A percentile compares a stretch with the other conserved stretches of the same genome.
These are phyloP conservation scores for Aplocera efformata DNA, from an alignment of 2,888 invertebrate species.

Conservation along the genomic window DNA sequence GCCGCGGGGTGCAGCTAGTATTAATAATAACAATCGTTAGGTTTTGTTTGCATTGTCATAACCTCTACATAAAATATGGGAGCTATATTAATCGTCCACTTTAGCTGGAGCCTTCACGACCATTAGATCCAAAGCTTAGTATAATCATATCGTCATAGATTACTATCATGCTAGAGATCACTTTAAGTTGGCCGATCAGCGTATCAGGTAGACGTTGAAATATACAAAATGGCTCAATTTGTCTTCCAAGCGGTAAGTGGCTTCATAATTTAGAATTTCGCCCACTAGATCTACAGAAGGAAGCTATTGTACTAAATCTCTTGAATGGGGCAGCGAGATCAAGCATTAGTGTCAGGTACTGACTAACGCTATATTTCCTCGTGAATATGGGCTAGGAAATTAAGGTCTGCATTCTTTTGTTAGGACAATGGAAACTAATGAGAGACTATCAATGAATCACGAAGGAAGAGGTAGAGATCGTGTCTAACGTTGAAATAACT, in stretches of 20 bases:
- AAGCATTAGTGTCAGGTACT: conserved; percentile 45
- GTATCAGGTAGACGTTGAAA: conserved; percentile 48
- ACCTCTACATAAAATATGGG: conserved; percentile 18
- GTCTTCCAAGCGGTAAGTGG: conserved; percentile 57
- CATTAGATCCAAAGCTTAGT: conserved; percentile 1
- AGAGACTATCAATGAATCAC: background rate
- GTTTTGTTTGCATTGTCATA: conserved; percentile 14
- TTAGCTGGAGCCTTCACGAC: conserved; percentile 3
- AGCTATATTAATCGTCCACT: conserved; percentile 13
- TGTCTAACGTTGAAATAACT: too few species aligned
- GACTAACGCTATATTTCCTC: conserved; percentile 33
- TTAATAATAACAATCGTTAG: conserved; percentile 8
- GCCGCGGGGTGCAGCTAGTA: too few species aligned
- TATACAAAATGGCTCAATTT: conserved; percentile 63
- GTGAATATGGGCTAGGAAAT: conserved; percentile 21
- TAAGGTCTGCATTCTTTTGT: conserved; percentile 13
- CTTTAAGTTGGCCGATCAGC: conserved; percentile 29
- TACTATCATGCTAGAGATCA: conserved; percentile 10
- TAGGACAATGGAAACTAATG: conserved; percentile 14
- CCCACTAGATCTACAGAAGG: conserved; percentile 56
- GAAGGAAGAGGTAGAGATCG: too few species aligned
- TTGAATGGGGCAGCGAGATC: conserved; percentile 46
- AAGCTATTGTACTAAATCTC: conserved; percentile 62
- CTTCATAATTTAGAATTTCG: conserved; percentile 63
- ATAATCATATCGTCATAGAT: conserved; percentile 4